Percentiles rank a stretch among this genome's conserved stretches.
Evolutionary conservation across 1,140 invertebrate species (phyloP).

Genomic region (Lamellibrachia luymesi): DNA sequence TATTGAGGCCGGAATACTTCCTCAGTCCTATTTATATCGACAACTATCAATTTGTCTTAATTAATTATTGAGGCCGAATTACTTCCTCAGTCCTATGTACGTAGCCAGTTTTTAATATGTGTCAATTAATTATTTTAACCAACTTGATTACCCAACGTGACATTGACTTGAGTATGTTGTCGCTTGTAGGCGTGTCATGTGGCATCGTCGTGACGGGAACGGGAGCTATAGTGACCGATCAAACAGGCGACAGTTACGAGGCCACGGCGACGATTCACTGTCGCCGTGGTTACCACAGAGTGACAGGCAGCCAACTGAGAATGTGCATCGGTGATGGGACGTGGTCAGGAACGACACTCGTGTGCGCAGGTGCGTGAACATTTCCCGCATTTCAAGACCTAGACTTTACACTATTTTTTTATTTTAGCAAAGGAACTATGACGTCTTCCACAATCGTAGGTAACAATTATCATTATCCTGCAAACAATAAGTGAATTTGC

Average conservation of each 20-base stretch:
- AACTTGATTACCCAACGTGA: no score
- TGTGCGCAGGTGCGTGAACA: neutral
- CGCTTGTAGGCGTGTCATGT: neutral
- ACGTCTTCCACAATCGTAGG: neutral
- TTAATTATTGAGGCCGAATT: no score
- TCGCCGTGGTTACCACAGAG: neutral
- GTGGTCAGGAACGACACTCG: neutral
- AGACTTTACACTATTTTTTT: no score
- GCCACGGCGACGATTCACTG: neutral
- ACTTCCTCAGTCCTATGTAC: no score
- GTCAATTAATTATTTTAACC: neutral
- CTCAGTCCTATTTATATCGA: no score
- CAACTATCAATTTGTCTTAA: no score
- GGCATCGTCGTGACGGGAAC: neutral
- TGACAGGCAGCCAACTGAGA: neutral
- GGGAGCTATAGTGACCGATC: neutral
- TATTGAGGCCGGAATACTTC: no score
- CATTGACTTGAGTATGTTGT: neutral
- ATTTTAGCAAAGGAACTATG: neutral
- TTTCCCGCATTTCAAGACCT: no score
- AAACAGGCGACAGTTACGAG: neutral
- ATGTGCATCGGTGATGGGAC: neutral
- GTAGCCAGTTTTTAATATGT: no score
- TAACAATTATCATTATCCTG: neutral
- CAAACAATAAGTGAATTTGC: no score